These are phyloP conservation scores for Scortum barcoo DNA, from an alignment of 2,113 vertebrate species.

Conservation along the genomic window DNA sequence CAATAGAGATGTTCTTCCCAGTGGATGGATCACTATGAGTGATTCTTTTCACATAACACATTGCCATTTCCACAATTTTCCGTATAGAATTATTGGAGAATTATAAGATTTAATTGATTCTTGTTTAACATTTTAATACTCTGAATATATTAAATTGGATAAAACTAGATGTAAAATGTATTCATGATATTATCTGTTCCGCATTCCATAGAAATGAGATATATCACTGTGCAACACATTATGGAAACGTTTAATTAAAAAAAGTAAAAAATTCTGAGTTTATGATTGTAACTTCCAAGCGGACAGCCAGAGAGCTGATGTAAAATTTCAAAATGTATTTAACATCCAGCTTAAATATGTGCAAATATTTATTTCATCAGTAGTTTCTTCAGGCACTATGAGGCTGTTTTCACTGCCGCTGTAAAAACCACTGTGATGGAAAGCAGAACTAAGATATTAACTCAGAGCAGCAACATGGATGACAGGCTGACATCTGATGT, in stretches of 20 bases:
- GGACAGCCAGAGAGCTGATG: too few relatives aligned
- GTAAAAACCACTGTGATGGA: too few relatives aligned
- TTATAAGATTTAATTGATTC: too few relatives aligned
- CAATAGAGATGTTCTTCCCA: background rate
- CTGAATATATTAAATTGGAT: too few relatives aligned
- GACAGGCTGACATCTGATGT: background rate
- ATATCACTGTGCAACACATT: background rate
- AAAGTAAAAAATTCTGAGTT: fast-evolving
- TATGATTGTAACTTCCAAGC: too few relatives aligned
- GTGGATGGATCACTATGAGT: background rate
- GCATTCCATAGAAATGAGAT: background rate
- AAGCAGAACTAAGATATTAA: background rate
- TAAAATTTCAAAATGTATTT: background rate
- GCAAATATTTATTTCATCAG: background rate
- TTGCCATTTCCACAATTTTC: background rate
- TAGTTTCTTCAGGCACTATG: background rate
- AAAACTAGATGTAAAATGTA: background rate
- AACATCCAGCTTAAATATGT: background rate
- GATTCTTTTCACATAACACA: background rate
- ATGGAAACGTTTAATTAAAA: background rate
- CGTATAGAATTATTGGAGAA: background rate
- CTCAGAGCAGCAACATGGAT: background rate
- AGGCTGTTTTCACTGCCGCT: background rate
- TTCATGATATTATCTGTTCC: background rate
- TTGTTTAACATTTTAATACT: too few relatives aligned